Conservation (phyloP, 2,888 invertebrate genomes). For the Venusia cambrica region DNA sequence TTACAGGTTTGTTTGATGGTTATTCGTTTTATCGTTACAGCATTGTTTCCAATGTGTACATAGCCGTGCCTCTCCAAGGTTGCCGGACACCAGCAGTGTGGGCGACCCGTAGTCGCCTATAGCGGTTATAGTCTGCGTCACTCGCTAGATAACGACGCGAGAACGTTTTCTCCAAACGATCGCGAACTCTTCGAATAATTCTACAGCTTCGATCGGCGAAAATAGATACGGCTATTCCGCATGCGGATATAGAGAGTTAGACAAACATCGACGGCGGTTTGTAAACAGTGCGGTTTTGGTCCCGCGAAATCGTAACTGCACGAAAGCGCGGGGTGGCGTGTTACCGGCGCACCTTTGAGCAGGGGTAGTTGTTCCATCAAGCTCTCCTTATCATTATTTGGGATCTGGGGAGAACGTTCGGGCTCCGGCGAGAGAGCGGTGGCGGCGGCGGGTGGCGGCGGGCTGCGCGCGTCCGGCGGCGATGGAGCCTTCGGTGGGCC, state of each 20-base stretch:
- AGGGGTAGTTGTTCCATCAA: slow-evolving; percentile 75
- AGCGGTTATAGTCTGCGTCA: slow-evolving; percentile 25
- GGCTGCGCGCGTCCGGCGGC: slow-evolving; percentile 68
- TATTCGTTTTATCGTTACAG: slow-evolving; percentile 35
- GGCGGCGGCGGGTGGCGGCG: slow-evolving; percentile 57
- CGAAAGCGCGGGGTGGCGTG: slow-evolving; percentile 18
- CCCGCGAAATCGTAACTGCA: slow-evolving; percentile 16
- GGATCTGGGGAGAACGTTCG: slow-evolving; percentile 50
- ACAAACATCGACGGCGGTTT: slow-evolving; percentile 38
- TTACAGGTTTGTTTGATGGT: slow-evolving; percentile 27
- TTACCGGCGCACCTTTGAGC: slow-evolving; percentile 72
- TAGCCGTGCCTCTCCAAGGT: slow-evolving; percentile 42
- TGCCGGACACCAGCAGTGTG: slow-evolving; percentile 35
- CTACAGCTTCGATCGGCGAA: slow-evolving; percentile 32
- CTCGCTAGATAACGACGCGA: slow-evolving; percentile 30
- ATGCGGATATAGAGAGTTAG: slow-evolving; percentile 38
- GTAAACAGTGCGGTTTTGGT: slow-evolving; percentile 43
- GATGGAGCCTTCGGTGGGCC: slow-evolving; percentile 67
- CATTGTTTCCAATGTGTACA: slow-evolving; percentile 37
- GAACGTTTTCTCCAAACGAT: slow-evolving; percentile 19
- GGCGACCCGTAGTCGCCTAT: slow-evolving; percentile 35
- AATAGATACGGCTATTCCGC: slow-evolving; percentile 44
- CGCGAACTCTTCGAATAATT: slow-evolving; percentile 25
- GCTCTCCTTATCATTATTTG: slow-evolving; percentile 64
- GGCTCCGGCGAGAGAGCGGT: slow-evolving; percentile 50